These are phyloP conservation scores for Erpobdella octoculata DNA, from an alignment of 2,888 invertebrate genomes.

Conservation along the genomic window DNA sequence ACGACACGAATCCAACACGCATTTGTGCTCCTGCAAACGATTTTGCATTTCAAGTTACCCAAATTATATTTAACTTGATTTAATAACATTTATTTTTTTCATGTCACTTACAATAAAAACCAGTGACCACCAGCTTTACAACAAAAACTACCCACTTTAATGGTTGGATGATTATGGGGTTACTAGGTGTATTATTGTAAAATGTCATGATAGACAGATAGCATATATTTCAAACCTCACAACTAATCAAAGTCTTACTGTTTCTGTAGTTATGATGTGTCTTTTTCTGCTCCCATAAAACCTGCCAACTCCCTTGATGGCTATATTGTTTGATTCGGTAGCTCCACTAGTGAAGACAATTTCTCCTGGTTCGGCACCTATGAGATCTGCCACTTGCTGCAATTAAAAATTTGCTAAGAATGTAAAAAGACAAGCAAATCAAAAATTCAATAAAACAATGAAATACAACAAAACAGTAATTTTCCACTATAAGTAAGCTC, in stretches of 20 bases:
- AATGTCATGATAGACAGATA: no score
- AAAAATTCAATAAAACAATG: no score
- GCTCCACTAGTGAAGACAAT: slow-evolving; percentile 97
- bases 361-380: slow-evolving; percentile 90
- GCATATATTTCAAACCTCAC: no score
- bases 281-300: slow-evolving; percentile 88
- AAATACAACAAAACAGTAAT: no score
- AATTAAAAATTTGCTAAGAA: slow-evolving; percentile 34
- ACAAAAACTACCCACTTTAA: no score
- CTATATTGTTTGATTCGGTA: slow-evolving; percentile 95
- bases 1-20: slow-evolving; percentile 93
- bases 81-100: not conserved
- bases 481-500: no score
- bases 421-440: not conserved
- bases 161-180: no score
- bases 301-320: slow-evolving; percentile 88
- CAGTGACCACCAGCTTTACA: no score
- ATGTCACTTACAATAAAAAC: no score
- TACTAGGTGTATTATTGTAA: no score
- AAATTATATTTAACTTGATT: not conserved
- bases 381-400: slow-evolving; percentile 75
- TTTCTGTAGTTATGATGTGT: slow-evolving; percentile 93
- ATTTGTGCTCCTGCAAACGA: slow-evolving; percentile 81
- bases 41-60: not conserved
- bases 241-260: slow-evolving; percentile 57